Evolutionary conservation across 2,113 vertebrate genomes (phyloP).

Genomic region (Mustelus asterias): DNA sequence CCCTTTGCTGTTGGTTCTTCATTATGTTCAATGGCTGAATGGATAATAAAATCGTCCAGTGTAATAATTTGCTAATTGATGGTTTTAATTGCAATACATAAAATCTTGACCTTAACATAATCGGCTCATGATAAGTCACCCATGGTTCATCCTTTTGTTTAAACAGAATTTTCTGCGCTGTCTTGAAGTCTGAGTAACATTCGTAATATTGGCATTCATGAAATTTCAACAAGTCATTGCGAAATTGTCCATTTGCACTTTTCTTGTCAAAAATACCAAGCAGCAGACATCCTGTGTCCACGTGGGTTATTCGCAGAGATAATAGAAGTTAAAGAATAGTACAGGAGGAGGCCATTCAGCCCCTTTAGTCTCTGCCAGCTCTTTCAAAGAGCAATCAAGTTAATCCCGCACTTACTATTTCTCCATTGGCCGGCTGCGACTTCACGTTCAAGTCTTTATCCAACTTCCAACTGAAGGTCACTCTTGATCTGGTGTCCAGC

Average conservation of each 20-base stretch:
- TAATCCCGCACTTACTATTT: neutral
- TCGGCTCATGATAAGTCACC: neutral
- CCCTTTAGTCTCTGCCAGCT: neutral
- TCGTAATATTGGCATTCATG: neutral
- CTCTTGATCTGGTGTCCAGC: neutral
- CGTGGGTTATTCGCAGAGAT: neutral
- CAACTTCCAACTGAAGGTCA: neutral
- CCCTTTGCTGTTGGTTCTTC: neutral
- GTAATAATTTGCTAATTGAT: neutral
- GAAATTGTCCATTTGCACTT: conserved; percentile 9
- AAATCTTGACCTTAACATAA: conserved; percentile 7
- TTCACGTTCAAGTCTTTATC: neutral
- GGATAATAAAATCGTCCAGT: neutral
- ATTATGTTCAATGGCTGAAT: neutral
- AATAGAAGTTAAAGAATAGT: neutral
- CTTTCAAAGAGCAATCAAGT: neutral
- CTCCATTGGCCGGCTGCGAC: neutral
- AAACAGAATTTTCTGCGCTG: neutral
- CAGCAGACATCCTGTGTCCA: neutral
- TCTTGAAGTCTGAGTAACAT: neutral
- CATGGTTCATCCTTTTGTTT: neutral
- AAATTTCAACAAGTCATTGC: neutral
- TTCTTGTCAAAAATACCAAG: neutral
- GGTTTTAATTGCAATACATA: neutral
- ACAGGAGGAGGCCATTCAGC: neutral